Percentiles rank a stretch among this genome's conserved stretches.
These are phyloP conservation scores for Ptychoptera contaminata DNA, from an alignment of 2,888 invertebrate species.

Conservation along the genomic window DNA sequence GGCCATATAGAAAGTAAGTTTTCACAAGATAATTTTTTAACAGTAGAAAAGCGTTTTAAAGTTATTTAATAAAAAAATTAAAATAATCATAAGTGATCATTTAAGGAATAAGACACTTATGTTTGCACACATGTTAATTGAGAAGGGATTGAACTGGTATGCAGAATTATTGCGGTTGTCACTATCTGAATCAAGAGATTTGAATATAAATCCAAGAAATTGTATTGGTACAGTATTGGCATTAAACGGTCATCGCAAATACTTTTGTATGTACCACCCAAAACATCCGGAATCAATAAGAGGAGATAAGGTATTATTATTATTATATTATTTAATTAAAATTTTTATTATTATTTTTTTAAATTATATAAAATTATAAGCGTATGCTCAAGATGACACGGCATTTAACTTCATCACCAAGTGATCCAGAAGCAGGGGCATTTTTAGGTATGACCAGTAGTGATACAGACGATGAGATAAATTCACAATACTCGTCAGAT, in stretches of 20 bases:
- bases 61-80: slow-evolving; percentile 3
- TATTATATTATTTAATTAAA: slow-evolving; percentile 7
- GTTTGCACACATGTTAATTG: slow-evolving; percentile 86
- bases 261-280: slow-evolving; percentile 98
- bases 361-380: slow-evolving; percentile 26
- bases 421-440: slow-evolving; percentile 65
- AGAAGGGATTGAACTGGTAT: slow-evolving; percentile 89
- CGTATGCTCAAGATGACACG: slow-evolving; percentile 56
- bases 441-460: slow-evolving; percentile 71
- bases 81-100: slow-evolving; percentile 8
- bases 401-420: slow-evolving; percentile 33
- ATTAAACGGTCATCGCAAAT: slow-evolving; percentile 90
- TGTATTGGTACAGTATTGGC: slow-evolving; percentile 94
- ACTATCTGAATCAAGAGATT: slow-evolving; percentile 61
- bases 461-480: slow-evolving; percentile 34
- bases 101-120: slow-evolving; percentile 86
- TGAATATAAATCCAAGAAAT: slow-evolving; percentile 88
- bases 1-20: slow-evolving; percentile 86
- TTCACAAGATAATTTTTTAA: background rate
- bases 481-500: no score
- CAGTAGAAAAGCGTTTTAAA: slow-evolving; percentile 2
- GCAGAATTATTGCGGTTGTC: slow-evolving; percentile 75
- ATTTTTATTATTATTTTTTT: slow-evolving; percentile 1
- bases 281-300: slow-evolving; percentile 73
- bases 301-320: slow-evolving; percentile 44